These are phyloP conservation scores for Leptinotarsa defecta DNA, from an alignment of 1,140 invertebrate genomes.

Conservation along the genomic window DNA sequence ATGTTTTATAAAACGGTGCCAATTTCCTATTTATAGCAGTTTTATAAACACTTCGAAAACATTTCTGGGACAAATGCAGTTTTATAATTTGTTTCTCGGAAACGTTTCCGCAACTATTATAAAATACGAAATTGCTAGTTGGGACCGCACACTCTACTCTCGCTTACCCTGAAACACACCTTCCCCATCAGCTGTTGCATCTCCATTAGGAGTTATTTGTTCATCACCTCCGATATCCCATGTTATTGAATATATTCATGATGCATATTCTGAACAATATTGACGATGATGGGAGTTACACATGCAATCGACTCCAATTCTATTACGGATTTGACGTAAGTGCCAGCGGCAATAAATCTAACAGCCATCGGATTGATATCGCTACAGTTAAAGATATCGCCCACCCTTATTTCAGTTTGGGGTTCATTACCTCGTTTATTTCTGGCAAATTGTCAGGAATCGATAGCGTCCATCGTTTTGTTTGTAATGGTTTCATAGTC, in stretches of 20 bases:
- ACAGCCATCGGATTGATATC: background rate
- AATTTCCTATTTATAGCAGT: too few species aligned
- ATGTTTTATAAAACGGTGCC: too few species aligned
- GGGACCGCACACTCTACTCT: too few species aligned
- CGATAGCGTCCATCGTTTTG: background rate
- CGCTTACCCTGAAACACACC: background rate
- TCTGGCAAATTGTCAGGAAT: background rate
- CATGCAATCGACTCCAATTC: background rate
- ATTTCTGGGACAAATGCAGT: too few species aligned
- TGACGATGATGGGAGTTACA: constrained; percentile 5
- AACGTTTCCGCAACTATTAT: too few species aligned
- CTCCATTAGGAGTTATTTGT: background rate
- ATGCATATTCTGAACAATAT: background rate
- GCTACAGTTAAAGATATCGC: background rate
- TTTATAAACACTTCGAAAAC: too few species aligned
- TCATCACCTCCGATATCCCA: background rate
- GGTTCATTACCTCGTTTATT: background rate
- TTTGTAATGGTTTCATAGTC: background rate
- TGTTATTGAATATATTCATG: constrained; percentile 3
- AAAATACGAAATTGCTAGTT: too few species aligned
- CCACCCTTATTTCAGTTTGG: background rate
- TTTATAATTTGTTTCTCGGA: too few species aligned
- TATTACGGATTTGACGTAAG: background rate
- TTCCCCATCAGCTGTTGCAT: background rate
- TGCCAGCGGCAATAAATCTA: background rate